A percentile compares a stretch with the other conserved stretches of the same genome.
Evolutionary conservation across 1,140 invertebrate species (phyloP).

Genomic region (Drosophila mojavensis): DNA sequence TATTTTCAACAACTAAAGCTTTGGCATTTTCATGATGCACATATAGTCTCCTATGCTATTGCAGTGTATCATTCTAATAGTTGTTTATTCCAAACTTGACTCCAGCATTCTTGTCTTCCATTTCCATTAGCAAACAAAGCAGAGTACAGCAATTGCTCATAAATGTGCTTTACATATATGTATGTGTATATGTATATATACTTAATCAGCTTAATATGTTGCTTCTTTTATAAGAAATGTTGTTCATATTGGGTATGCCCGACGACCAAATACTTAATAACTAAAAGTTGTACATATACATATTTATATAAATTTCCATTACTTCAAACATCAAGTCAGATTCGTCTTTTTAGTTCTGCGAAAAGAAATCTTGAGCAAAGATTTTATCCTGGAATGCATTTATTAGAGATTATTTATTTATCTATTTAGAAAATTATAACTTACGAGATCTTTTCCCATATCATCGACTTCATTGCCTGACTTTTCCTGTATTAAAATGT

Average conservation of each 20-base stretch:
- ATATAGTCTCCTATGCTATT: no score
- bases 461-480: not conserved
- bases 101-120: not conserved
- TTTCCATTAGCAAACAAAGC: conserved; percentile 1
- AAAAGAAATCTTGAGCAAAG: not conserved
- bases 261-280: conserved; percentile 2
- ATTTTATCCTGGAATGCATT: conserved; percentile 1
- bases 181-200: not conserved
- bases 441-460: not conserved
- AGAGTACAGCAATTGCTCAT: conserved; percentile 11
- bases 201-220: conserved; percentile 19
- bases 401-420: not conserved
- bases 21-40: no score
- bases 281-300: no score
- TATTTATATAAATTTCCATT: no score
- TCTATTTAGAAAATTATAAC: not conserved
- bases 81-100: not conserved
- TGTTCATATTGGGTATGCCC: not conserved
- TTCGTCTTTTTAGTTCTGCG: not conserved
- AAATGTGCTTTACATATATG: not conserved
- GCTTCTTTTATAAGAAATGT: not conserved
- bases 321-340: no score
- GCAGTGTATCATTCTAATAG: conserved; percentile 2
- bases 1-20: no score
- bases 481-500: not conserved